Percentiles rank a stretch among this genome's conserved stretches.
phyloP scores from a whole-genome alignment of 2,888 invertebrate genomes.

The Barypeithes pellucidus region DNA sequence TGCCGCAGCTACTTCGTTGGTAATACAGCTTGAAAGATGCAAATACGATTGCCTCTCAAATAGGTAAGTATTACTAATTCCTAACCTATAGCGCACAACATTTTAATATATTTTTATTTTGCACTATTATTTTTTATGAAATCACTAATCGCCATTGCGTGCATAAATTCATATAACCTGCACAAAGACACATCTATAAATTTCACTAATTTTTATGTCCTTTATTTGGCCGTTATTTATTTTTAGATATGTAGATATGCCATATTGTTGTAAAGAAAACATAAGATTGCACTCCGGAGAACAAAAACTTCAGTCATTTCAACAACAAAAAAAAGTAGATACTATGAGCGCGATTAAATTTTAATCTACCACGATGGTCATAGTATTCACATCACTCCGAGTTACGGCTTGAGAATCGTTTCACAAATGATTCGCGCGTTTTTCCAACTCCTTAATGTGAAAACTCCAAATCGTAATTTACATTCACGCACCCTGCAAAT shows the following conservation, averaged over 20 bases:
- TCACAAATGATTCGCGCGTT: neutral
- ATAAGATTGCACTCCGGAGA: too few relatives aligned
- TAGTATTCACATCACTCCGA: neutral
- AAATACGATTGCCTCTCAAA: neutral
- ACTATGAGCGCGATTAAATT: too few relatives aligned
- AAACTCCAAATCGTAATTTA: neutral
- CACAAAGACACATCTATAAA: neutral
- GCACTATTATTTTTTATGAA: neutral
- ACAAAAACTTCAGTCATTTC: too few relatives aligned
- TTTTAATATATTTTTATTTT: neutral
- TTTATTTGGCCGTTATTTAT: too few relatives aligned
- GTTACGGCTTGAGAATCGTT: too few relatives aligned
- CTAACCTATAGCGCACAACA: neutral
- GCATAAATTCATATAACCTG: neutral
- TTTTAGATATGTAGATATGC: too few relatives aligned
- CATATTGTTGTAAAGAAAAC: too few relatives aligned
- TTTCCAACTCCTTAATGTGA: neutral
- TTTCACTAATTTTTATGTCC: too few relatives aligned
- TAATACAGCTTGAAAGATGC: slow-evolving; percentile 43
- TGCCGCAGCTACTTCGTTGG: slow-evolving; percentile 26
- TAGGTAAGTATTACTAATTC: neutral
- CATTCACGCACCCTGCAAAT: neutral
- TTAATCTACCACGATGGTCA: neutral
- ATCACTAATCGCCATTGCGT: neutral
- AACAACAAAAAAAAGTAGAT: too few relatives aligned